Conservation (phyloP, 2,113 vertebrate species). For the Tenebrosternarchus preto region DNA sequence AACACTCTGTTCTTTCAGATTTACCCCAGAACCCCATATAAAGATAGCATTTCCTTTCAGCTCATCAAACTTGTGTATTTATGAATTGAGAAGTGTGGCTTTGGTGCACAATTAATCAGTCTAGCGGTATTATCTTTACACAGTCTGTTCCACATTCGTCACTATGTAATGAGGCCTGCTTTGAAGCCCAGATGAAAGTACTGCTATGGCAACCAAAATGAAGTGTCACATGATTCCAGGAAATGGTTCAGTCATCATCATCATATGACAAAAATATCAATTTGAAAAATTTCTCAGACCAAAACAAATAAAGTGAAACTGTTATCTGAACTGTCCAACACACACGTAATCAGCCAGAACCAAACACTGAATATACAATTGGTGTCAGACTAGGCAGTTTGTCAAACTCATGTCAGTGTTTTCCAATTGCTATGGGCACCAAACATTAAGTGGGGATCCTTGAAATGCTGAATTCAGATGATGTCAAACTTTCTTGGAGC, state of each 20-base stretch:
- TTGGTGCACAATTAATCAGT: not conserved
- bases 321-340: not conserved
- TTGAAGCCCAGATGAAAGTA: conserved; percentile 22
- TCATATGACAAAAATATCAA: not conserved
- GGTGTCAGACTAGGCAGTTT: not conserved
- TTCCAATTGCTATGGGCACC: conserved; percentile 34
- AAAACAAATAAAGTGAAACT: not conserved
- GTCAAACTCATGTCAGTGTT: not conserved
- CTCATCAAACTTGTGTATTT: too few species aligned
- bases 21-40: too few species aligned
- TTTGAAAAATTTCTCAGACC: not conserved
- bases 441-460: not conserved
- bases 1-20: too few species aligned
- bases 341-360: not conserved
- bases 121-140: conserved; percentile 2
- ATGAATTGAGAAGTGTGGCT: not conserved
- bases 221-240: not conserved
- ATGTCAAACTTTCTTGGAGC: conserved; percentile 32
- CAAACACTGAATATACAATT: not conserved
- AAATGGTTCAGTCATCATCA: not conserved
- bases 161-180: not conserved
- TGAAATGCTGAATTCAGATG: not conserved
- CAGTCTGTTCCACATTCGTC: conserved; percentile 4
- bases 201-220: not conserved
- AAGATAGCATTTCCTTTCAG: too few species aligned